Percentiles rank a stretch among this genome's conserved stretches.
Conservation (phyloP, 2,888 invertebrate genomes). For the Trissonchulus sp. region DNA sequence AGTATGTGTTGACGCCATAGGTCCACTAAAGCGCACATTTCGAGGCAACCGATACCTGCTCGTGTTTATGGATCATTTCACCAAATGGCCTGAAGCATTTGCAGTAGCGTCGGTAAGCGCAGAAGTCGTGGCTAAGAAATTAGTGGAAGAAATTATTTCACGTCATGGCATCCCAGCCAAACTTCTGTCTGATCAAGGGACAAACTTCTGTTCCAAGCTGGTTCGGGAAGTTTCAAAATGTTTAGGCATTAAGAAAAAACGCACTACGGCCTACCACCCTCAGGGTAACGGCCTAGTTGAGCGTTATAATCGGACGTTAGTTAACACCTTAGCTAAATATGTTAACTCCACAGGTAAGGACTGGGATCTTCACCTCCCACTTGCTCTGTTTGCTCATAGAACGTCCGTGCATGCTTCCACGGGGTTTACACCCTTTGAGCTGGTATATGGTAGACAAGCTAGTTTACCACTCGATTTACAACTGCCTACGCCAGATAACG, state of each 20-base stretch:
- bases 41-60: slow-evolving; percentile 38
- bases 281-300: slow-evolving; percentile 38
- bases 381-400: slow-evolving; percentile 40
- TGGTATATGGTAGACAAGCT: slow-evolving; percentile 34
- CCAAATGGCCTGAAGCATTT: slow-evolving; percentile 38
- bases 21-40: slow-evolving; percentile 35
- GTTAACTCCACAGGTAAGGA: slow-evolving; percentile 19
- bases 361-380: slow-evolving; percentile 42
- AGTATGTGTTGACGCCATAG: slow-evolving; percentile 20
- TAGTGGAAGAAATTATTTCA: slow-evolving; percentile 34
- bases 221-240: slow-evolving; percentile 28
- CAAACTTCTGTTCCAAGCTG: slow-evolving; percentile 35
- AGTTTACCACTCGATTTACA: slow-evolving; percentile 33
- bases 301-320: slow-evolving; percentile 40
- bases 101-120: slow-evolving; percentile 44
- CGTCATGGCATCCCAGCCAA: slow-evolving; percentile 36
- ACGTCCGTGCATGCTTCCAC: slow-evolving; percentile 35
- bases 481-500: background rate
- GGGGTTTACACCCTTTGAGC: slow-evolving; percentile 34
- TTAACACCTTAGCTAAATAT: background rate
- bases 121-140: slow-evolving; percentile 39
- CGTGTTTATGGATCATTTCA: slow-evolving; percentile 35
- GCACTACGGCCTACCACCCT: slow-evolving; percentile 34
- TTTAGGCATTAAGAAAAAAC: slow-evolving; percentile 29
- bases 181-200: slow-evolving; percentile 37